Base-by-base conservation (phyloP, 1,140 invertebrate genomes). In the Calliopsis andreniformis region DNA sequence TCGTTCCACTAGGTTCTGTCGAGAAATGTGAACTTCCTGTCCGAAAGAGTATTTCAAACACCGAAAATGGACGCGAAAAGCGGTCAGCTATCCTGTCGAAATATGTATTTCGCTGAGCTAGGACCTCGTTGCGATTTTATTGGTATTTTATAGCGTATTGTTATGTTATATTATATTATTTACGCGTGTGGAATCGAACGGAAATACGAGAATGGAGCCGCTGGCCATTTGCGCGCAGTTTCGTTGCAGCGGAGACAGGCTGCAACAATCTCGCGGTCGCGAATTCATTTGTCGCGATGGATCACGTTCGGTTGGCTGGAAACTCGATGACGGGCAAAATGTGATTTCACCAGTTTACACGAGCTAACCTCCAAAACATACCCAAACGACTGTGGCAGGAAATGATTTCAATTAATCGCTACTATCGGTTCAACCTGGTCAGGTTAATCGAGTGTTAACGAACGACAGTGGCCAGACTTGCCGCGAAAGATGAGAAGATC, bases 301-400 rank as follows among this genome's bases (percentile, higher is more conserved):
- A 18, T 67, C 25, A 30, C 20, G 12, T 56, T 58, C 63, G 16
- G 39, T 35, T 18, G 25, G 16, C 18, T 20, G 10, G 49, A 28
- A 39, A 28, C 39, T 66, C 18, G 28, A 56, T 67, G 55, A 67
- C 20, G 28, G 20, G 5, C 39, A 75, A 75, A 58, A 75, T 75
- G 71, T 67, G 63, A 73, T 67, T 20, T 67, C 18, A 18, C 28
- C 6, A 25, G 32, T 14, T 14, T 39, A 5, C 45, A 5, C 45
- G 12, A 6, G 6, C 23, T 66, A 56, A 73, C 51, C 51, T 45
- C 10, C 35, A 39, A 25, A 67, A 12, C 14, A 32, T 66, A 45
- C n/a, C 56, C 20, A n/a, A 66, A 35, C 25, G 4, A 45, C 16
- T n/a, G 16, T 25, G 10, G 0, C 30, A 39, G 39, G 39, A 47